phyloP scores from a whole-genome alignment of 2,888 invertebrate genomes.

The Eulithis testata region DNA sequence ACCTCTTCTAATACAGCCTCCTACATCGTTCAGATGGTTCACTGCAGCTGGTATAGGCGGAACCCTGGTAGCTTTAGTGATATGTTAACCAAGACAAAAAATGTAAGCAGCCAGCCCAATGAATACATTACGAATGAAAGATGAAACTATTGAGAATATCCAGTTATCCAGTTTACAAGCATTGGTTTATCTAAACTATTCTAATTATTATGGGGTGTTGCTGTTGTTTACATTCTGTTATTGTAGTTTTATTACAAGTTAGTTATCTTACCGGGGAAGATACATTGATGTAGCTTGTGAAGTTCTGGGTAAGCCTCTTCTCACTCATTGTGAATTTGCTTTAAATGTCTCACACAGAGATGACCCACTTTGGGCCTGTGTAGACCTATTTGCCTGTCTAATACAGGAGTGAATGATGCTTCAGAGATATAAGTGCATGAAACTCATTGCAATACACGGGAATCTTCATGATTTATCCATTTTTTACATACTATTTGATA shows the following conservation, averaged over 20 bases:
- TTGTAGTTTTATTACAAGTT: background rate
- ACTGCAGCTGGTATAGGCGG: no score
- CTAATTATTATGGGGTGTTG: no score
- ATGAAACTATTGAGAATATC: no score
- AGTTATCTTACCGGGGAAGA: conserved; percentile 64
- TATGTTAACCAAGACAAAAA: no score
- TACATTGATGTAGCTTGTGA: conserved; percentile 84
- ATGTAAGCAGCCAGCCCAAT: no score
- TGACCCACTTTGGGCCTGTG: conserved; percentile 67
- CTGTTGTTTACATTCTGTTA: no score
- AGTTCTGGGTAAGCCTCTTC: conserved; percentile 81
- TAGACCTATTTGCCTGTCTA: conserved; percentile 44
- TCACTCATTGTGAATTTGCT: conserved; percentile 79
- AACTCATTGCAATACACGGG: conserved; percentile 55
- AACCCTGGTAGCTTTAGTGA: no score
- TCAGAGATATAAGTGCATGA: conserved; percentile 4
- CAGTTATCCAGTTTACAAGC: no score
- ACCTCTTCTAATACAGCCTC: no score
- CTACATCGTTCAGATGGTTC: no score
- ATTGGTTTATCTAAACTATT: no score
- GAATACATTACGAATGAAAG: no score
- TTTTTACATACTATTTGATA: conserved; percentile 67
- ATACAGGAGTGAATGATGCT: conserved; percentile 35
- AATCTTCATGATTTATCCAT: conserved; percentile 69
- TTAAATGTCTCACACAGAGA: conserved; percentile 54